Conservation (phyloP, 2,888 invertebrate genomes). For the Mythimna albipuncta region DNA sequence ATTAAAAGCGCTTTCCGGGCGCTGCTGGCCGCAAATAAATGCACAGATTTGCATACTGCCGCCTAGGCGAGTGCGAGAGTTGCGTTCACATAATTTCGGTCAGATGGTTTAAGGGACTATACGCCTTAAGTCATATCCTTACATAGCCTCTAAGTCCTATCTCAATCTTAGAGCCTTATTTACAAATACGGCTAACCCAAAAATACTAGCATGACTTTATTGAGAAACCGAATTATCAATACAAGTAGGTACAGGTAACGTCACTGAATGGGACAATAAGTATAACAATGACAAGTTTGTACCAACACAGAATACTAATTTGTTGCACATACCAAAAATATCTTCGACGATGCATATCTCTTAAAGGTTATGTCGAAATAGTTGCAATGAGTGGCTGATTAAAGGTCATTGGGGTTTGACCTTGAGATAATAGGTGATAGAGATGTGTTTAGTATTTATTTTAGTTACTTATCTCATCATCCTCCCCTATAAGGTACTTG, state of each 20-base stretch:
- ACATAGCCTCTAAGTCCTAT: background rate
- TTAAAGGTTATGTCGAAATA: slow-evolving; percentile 26
- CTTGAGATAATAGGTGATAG: background rate
- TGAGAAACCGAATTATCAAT: slow-evolving; percentile 28
- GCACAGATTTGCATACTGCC: too few relatives aligned
- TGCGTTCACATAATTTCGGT: too few relatives aligned
- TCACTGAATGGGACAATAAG: slow-evolving; percentile 69
- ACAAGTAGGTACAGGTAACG: slow-evolving; percentile 55
- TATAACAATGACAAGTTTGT: slow-evolving; percentile 71
- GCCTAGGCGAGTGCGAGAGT: too few relatives aligned
- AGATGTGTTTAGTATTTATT: background rate
- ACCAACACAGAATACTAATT: slow-evolving; percentile 71
- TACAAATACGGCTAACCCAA: slow-evolving; percentile 38
- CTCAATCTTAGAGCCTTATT: slow-evolving; percentile 22
- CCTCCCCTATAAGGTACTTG: too few relatives aligned
- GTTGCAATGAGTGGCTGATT: slow-evolving; percentile 12
- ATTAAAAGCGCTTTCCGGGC: too few relatives aligned
- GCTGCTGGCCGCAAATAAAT: too few relatives aligned
- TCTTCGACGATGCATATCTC: slow-evolving; percentile 54
- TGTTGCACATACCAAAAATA: slow-evolving; percentile 70
- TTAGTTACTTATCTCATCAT: background rate
- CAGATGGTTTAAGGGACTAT: too few relatives aligned
- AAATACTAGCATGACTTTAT: slow-evolving; percentile 34
- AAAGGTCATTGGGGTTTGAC: background rate
- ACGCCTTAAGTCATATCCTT: background rate